phyloP scores from a whole-genome alignment of 2,113 vertebrate genomes.

The Cyanoderma ruficeps region DNA sequence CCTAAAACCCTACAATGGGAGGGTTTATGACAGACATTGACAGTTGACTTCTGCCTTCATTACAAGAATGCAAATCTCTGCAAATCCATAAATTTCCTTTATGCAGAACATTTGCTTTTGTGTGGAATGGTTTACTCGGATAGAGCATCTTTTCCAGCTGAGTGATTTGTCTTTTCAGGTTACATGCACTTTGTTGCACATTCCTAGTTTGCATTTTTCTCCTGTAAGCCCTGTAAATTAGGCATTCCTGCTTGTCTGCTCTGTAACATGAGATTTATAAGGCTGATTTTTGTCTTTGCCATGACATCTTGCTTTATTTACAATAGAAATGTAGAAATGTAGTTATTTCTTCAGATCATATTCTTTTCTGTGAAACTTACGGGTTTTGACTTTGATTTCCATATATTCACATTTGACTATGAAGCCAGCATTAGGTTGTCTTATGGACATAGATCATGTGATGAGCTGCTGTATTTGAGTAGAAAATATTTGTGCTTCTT shows the following conservation, averaged over 20 bases:
- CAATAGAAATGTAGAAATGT: neutral
- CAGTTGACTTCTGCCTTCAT: neutral
- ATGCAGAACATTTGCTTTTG: neutral
- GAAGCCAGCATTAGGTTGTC: neutral
- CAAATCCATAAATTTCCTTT: neutral
- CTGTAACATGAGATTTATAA: neutral
- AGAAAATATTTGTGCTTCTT: neutral
- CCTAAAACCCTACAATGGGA: neutral
- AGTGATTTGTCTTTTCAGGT: constrained; percentile 44
- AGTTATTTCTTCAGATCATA: neutral
- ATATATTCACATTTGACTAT: neutral
- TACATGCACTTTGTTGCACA: constrained; percentile 29
- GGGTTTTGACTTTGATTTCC: neutral
- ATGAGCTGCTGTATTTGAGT: neutral
- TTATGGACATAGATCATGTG: neutral
- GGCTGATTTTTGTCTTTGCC: neutral
- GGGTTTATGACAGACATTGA: neutral
- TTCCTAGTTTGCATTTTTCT: neutral
- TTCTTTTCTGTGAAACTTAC: neutral
- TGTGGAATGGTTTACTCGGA: neutral
- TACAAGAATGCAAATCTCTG: neutral
- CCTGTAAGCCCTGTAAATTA: neutral
- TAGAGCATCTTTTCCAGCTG: neutral
- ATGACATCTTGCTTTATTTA: neutral
- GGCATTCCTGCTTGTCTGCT: neutral